phyloP scores from a whole-genome alignment of 2,888 invertebrate genomes.

The Pterostichus niger region DNA sequence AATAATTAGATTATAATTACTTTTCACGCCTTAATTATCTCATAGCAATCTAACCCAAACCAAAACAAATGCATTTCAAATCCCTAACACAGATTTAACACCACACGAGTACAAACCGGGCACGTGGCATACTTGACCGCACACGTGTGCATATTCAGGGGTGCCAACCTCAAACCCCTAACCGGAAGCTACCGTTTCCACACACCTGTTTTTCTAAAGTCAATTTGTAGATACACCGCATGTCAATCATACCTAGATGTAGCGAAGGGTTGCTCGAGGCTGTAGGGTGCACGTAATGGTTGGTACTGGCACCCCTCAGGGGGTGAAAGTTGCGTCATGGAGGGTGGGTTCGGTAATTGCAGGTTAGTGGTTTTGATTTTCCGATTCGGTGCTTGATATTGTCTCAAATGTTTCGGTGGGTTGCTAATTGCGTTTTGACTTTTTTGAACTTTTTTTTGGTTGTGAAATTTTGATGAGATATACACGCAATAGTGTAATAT shows the following conservation, averaged over 20 bases:
- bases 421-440: slow-evolving; percentile 55
- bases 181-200: slow-evolving; percentile 42
- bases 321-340: slow-evolving; percentile 48
- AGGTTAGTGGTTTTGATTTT: slow-evolving; percentile 61
- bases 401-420: slow-evolving; percentile 34
- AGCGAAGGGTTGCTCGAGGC: slow-evolving; percentile 10
- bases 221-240: slow-evolving; percentile 61
- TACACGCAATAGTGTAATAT: neutral
- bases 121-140: slow-evolving; percentile 49
- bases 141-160: slow-evolving; percentile 48
- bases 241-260: slow-evolving; percentile 62
- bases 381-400: slow-evolving; percentile 57
- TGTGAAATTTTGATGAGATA: slow-evolving; percentile 47
- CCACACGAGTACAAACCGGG: slow-evolving; percentile 1
- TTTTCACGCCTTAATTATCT: slow-evolving; percentile 24
- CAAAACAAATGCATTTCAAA: slow-evolving; percentile 1
- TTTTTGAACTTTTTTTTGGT: slow-evolving; percentile 50
- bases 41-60: neutral
- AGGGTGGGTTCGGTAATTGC: slow-evolving; percentile 59
- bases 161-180: slow-evolving; percentile 10
- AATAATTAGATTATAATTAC: slow-evolving; percentile 16
- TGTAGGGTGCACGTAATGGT: no score
- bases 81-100: slow-evolving; percentile 2
- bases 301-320: slow-evolving; percentile 17
- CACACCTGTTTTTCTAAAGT: slow-evolving; percentile 65